These are phyloP conservation scores for Bothrops jararaca DNA, from an alignment of 2,113 vertebrate species.

Conservation along the genomic window DNA sequence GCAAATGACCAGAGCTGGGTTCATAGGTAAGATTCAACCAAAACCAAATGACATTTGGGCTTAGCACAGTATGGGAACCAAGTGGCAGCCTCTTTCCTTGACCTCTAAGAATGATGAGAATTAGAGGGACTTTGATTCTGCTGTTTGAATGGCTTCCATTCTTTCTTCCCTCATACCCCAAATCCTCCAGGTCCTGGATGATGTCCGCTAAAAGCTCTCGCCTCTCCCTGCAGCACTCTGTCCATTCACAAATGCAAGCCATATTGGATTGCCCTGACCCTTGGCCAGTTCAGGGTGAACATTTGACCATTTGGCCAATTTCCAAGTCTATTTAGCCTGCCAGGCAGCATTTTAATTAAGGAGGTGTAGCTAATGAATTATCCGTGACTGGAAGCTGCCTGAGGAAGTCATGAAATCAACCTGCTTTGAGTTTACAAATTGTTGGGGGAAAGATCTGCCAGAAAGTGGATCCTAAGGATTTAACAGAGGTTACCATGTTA, in stretches of 20 bases:
- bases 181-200: background rate
- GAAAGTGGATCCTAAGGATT: constrained; percentile 1
- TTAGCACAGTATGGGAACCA: background rate
- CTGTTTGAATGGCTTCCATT: constrained; percentile 1
- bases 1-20: background rate
- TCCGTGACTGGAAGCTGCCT: constrained; percentile 52
- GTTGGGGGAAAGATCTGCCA: constrained; percentile 40
- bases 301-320: constrained; percentile 44
- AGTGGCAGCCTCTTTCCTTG: background rate
- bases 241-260: constrained; percentile 22
- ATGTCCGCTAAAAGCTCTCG: fast-evolving
- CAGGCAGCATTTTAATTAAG: constrained; percentile 59
- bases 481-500: fast-evolving
- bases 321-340: constrained; percentile 30
- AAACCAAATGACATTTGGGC: background rate
- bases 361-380: constrained; percentile 69
- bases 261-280: constrained; percentile 39
- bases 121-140: background rate
- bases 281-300: constrained; percentile 1
- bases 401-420: constrained; percentile 65
- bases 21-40: background rate
- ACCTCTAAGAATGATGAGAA: background rate
- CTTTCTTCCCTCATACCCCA: background rate
- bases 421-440: constrained; percentile 39
- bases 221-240: background rate